phyloP scores from a whole-genome alignment of 2,888 invertebrate species.

The Petrolisthes cinctipes region DNA sequence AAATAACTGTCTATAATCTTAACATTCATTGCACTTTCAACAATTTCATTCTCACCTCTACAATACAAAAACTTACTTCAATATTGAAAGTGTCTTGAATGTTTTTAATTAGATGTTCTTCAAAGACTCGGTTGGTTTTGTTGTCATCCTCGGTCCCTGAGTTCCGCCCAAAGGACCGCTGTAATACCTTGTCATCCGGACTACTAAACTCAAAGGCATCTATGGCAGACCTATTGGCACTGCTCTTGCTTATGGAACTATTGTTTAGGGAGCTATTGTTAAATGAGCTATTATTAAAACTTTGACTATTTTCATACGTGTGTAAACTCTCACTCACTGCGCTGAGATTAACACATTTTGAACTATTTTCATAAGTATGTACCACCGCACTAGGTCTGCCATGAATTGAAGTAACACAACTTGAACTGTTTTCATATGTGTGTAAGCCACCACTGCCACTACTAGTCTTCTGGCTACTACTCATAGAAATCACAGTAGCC shows the following conservation, averaged over 20 bases:
- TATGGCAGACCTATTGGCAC: conserved; percentile 7
- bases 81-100: conserved; percentile 61
- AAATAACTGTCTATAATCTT: conserved; percentile 3
- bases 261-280: conserved; percentile 13
- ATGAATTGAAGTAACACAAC: neutral
- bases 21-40: neutral
- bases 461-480: conserved; percentile 23
- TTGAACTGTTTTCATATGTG: conserved; percentile 36
- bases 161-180: neutral
- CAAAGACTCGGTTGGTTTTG: conserved; percentile 46
- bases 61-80: conserved; percentile 41
- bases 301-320: conserved; percentile 37
- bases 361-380: conserved; percentile 13
- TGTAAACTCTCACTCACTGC: neutral
- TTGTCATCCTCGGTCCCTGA: conserved; percentile 15
- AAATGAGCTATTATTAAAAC: conserved; percentile 3
- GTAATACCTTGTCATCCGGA: conserved; percentile 34
- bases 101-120: conserved; percentile 59
- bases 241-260: conserved; percentile 18
- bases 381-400: neutral
- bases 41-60: neutral
- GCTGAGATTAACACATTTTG: neutral
- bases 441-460: conserved; percentile 21
- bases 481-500: neutral
- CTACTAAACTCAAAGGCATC: conserved; percentile 21